Conservation (phyloP, 2,888 invertebrate genomes). For the Sphaerophoria taeniata region DNA sequence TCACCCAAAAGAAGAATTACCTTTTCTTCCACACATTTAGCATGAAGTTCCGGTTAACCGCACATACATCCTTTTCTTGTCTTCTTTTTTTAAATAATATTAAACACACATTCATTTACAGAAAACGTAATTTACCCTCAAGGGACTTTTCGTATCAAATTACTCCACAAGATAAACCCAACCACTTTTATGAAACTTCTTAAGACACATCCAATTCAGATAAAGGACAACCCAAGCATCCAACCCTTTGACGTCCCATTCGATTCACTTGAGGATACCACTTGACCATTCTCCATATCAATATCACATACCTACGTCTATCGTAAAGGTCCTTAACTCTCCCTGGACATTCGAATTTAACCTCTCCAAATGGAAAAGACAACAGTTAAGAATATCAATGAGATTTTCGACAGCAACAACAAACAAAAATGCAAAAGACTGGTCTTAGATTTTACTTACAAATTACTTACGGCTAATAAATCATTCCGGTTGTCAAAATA, state of each 20-base stretch:
- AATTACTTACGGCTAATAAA: constrained; percentile 82
- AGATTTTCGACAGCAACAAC: constrained; percentile 14
- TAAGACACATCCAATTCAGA: constrained; percentile 4
- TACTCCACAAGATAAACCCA: constrained; percentile 58
- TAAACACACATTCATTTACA: constrained; percentile 28
- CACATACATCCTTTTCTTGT: constrained; percentile 59
- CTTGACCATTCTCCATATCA: constrained; percentile 58
- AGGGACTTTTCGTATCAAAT: constrained; percentile 68
- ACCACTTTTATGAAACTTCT: constrained; percentile 44
- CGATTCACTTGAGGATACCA: constrained; percentile 69
- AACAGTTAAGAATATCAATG: constrained; percentile 48
- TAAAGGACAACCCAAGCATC: constrained; percentile 36
- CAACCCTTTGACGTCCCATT: constrained; percentile 64
- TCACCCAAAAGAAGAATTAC: constrained; percentile 26
- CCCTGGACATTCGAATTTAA: background rate
- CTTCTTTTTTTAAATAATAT: constrained; percentile 50
- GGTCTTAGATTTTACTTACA: constrained; percentile 73
- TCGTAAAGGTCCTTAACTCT: constrained; percentile 38
- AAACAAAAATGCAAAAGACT: constrained; percentile 19
- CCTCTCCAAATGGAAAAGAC: constrained; percentile 11
- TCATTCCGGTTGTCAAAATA: constrained; percentile 81
- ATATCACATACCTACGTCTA: background rate
- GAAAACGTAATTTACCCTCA: constrained; percentile 42
- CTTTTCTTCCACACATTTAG: constrained; percentile 16
- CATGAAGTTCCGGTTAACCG: constrained; percentile 73